These are phyloP conservation scores for Onychorhynchus coronatus DNA, from an alignment of 2,113 vertebrate genomes.

Conservation along the genomic window DNA sequence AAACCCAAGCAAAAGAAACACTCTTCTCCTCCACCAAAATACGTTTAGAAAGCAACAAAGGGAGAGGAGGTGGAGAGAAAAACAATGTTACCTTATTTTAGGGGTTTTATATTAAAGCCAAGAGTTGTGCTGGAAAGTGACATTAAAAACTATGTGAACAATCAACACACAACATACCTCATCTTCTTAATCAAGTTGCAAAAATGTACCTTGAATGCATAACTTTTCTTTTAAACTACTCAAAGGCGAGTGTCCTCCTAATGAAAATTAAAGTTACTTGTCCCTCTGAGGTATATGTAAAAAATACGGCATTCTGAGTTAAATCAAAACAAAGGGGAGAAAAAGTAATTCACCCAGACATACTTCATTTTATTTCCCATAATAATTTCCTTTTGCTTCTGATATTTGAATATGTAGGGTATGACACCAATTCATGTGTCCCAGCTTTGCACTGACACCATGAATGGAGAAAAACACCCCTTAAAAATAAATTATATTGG, in stretches of 20 bases:
- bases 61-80: neutral
- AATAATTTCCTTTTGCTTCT: neutral
- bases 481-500: neutral
- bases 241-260: fast-evolving
- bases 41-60: neutral
- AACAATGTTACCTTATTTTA: conserved; percentile 1
- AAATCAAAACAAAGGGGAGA: neutral
- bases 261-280: neutral
- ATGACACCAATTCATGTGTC: neutral
- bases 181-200: neutral
- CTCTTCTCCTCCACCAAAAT: neutral
- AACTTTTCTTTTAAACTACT: neutral
- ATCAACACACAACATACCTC: neutral
- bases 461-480: neutral
- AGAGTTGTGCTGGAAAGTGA: neutral
- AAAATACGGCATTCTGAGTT: neutral
- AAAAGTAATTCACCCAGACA: neutral
- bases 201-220: neutral
- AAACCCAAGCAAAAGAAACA: conserved; percentile 35
- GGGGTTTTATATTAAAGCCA: neutral
- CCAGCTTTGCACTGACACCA: neutral
- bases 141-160: neutral
- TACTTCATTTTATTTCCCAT: neutral
- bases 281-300: neutral
- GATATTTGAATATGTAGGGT: neutral